Evolutionary conservation across 2,888 invertebrate species (phyloP).

Genomic region (Caenorhabditis uteleia): DNA sequence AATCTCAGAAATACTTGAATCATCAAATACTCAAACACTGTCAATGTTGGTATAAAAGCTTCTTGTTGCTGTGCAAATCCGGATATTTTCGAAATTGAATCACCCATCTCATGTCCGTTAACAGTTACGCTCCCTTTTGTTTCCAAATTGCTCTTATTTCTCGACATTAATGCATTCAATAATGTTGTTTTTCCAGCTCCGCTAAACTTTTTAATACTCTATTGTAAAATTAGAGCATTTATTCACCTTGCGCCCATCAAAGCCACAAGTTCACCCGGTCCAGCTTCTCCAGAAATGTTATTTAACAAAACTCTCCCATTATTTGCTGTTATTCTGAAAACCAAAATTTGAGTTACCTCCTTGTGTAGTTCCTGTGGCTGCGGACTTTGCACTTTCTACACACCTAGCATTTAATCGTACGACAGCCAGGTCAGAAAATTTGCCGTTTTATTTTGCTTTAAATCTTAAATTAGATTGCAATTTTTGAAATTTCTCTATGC

Average conservation of each 20-base stretch:
- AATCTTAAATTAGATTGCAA: no score
- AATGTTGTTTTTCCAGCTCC: slow-evolving; percentile 94
- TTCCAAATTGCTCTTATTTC: slow-evolving; percentile 53
- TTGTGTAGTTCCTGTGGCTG: no score
- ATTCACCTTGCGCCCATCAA: slow-evolving; percentile 29
- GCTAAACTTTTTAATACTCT: slow-evolving; percentile 52
- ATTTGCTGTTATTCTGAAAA: no score
- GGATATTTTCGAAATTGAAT: slow-evolving; percentile 44
- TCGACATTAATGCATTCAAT: slow-evolving; percentile 80
- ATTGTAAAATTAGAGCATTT: neutral
- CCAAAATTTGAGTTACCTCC: no score
- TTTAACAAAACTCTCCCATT: slow-evolving; percentile 6
- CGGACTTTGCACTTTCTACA: no score
- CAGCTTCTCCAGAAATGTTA: slow-evolving; percentile 12
- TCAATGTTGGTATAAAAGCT: slow-evolving; percentile 60
- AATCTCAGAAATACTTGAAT: slow-evolving; percentile 33
- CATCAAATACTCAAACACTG: slow-evolving; percentile 61
- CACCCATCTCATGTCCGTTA: slow-evolving; percentile 41
- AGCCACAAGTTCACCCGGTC: slow-evolving; percentile 30
- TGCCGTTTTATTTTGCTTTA: no score
- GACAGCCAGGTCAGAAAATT: no score
- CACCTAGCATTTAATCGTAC: no score
- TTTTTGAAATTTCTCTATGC: no score
- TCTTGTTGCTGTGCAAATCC: slow-evolving; percentile 65
- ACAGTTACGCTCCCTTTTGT: slow-evolving; percentile 60